Conservation (phyloP, 2,888 invertebrate genomes). For the Drosophila phalerata region DNA sequence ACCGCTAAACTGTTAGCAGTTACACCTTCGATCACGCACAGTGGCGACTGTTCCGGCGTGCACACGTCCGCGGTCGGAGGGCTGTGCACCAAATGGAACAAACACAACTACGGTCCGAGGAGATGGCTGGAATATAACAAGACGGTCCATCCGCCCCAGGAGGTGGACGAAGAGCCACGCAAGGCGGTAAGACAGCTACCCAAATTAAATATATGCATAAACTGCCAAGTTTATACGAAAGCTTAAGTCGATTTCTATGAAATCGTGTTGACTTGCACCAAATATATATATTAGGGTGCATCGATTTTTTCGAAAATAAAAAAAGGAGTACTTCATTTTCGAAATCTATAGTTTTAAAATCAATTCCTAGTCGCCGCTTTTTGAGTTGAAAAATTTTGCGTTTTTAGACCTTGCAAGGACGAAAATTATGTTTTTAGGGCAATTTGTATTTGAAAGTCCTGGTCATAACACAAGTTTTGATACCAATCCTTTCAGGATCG, state of each 20-base stretch:
- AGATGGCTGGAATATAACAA: slow-evolving; percentile 90
- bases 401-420: no score
- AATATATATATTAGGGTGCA: no score
- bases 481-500: no score
- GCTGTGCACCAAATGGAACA: slow-evolving; percentile 78
- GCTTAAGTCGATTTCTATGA: background rate
- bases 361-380: no score
- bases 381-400: no score
- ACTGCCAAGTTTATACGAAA: background rate
- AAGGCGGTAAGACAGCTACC: slow-evolving; percentile 90
- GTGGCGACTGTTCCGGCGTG: slow-evolving; percentile 49
- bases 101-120: slow-evolving; percentile 85
- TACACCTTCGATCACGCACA: slow-evolving; percentile 32
- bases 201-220: background rate
- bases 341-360: no score
- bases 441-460: no score
- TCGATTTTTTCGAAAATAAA: no score
- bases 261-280: no score
- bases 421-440: no score
- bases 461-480: no score
- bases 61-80: slow-evolving; percentile 74
- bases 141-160: slow-evolving; percentile 92
- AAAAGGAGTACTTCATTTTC: no score
- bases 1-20: slow-evolving; percentile 20
- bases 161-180: slow-evolving; percentile 90